Percentiles rank a stretch among this genome's conserved stretches.
Evolutionary conservation across 2,797 vertebrate genomes (phyloP).

Genomic region (Paguma larvata): DNA sequence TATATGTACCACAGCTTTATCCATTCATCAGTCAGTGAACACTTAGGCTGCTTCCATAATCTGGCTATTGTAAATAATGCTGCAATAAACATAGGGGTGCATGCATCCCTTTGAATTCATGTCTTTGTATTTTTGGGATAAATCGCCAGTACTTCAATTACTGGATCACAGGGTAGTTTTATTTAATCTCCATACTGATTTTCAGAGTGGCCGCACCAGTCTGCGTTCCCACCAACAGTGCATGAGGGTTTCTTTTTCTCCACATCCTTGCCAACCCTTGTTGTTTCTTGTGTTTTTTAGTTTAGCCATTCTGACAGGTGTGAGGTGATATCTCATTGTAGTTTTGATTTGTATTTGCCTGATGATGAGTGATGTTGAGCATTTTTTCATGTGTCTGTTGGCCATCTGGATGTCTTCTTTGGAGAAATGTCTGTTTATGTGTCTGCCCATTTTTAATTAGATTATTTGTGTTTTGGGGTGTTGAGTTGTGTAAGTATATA

Average conservation of each 20-base stretch:
- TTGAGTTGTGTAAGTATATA: neutral
- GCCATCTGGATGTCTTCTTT: neutral
- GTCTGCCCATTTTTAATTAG: neutral
- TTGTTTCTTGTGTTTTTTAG: neutral
- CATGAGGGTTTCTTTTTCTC: neutral
- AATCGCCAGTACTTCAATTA: too few species aligned
- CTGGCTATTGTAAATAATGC: too few species aligned
- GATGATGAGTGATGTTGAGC: neutral
- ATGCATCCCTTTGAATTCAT: too few species aligned
- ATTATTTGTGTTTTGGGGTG: neutral
- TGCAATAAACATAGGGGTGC: too few species aligned
- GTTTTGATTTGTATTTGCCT: neutral
- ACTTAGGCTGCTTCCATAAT: too few species aligned
- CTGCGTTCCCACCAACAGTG: neutral
- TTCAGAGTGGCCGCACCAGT: neutral
- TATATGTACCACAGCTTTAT: too few species aligned
- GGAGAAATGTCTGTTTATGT: neutral
- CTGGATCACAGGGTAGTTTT: too few species aligned
- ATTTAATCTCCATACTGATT: neutral
- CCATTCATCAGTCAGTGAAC: too few species aligned
- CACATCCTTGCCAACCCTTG: neutral
- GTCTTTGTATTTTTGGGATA: too few species aligned
- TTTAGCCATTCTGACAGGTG: neutral
- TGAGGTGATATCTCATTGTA: neutral
- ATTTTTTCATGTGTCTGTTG: neutral